Base-by-base conservation (phyloP, 2,113 vertebrate species). In the Jacana jacana region DNA sequence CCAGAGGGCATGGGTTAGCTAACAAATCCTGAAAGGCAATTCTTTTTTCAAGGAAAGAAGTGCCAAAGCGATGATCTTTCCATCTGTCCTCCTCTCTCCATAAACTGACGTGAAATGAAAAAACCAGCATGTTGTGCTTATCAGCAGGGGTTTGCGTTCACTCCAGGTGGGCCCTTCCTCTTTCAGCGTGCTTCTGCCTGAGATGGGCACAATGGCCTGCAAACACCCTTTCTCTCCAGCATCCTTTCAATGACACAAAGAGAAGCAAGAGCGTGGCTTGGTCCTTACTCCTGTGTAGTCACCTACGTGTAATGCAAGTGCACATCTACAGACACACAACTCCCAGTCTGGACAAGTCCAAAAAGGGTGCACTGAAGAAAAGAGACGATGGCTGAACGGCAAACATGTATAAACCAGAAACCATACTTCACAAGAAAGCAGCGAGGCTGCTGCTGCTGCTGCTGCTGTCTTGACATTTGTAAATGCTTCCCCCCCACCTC, bases 401-500 rank as follows among this genome's bases (percentile, higher is more conserved):
- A 82, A 77, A 52, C 22, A 44, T 76, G 31, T 94, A 82, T 91
- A 63, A 92, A 87, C 60, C 75, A 71, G 58, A 92, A 96, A 76
- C 52, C 81, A 33, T 78, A 52, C 96, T 75, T 77, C 64, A 44
- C 13, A 81, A 55, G 52, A 65, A 96, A 97, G 92, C 39, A 64
- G 48, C 52, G 66, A 94, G 30, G 83, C 66, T 95, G 82, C 90
- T 97, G 87, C 51, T 95, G 82, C 90, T 97, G 87, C 51, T 72
- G 87, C 48, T 72, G 73, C 61, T 86, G 31, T 69, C 94, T 95
- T 92, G 83, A 92, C 89, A 93, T 95, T 93, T 96, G 73, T 95
- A 96, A 97, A 96, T 64, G 66, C n/a, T 88, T 64, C 25, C 76
- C 46, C 79, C 88, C 51, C 44, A 44, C 51, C 51, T 9, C 51